A percentile compares a stretch with the other conserved stretches of the same genome.
Evolutionary conservation across 2,797 vertebrate species (phyloP).

Genomic region (Lemur catta): DNA sequence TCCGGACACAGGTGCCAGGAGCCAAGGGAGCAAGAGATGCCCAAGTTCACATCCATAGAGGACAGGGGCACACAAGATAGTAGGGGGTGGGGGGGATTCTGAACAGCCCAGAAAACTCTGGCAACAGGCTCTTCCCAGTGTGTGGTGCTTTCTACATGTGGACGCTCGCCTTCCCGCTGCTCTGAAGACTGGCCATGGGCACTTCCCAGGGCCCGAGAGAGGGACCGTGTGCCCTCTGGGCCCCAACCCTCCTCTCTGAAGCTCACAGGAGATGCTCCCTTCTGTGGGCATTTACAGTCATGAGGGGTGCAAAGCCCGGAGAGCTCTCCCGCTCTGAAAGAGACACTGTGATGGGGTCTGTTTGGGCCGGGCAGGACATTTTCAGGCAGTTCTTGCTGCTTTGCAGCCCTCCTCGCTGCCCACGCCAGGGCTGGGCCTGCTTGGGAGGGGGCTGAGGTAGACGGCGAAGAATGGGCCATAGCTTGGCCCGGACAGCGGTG

Average conservation of each 20-base stretch:
- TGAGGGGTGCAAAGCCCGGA: not conserved
- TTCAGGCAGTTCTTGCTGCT: not conserved
- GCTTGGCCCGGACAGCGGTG: not conserved
- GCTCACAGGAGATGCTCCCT: not conserved
- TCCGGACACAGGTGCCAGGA: not conserved
- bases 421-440: not conserved
- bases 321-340: not conserved
- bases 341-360: not conserved
- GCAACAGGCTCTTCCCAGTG: not conserved
- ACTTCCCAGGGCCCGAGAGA: not conserved
- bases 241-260: not conserved
- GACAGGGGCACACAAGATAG: not conserved
- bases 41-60: not conserved
- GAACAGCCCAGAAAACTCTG: not conserved
- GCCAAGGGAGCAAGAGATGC: not conserved
- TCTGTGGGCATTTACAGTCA: not conserved
- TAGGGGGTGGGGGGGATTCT: not conserved
- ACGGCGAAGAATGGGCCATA: not conserved
- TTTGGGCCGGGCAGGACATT: fast-evolving
- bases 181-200: not conserved
- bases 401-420: not conserved
- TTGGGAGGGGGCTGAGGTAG: not conserved
- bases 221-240: no score
- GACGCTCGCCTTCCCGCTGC: not conserved
- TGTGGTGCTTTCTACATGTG: not conserved